Base-by-base conservation (phyloP, 2,797 vertebrate species). In the Somateria mollissima region DNA sequence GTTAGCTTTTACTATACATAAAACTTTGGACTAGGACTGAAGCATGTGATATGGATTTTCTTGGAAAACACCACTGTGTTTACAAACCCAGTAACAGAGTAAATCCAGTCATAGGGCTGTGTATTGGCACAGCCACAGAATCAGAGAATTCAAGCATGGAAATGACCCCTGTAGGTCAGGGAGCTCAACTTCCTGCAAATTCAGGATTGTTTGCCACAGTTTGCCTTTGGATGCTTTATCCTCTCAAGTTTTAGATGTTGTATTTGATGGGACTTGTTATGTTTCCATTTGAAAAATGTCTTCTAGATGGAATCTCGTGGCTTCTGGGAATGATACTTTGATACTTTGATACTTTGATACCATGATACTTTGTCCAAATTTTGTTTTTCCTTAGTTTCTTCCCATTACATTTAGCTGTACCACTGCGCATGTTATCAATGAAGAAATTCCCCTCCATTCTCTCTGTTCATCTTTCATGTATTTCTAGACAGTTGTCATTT, bases 1-100 rank as follows among this genome's bases (percentile, higher is more conserved):
- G 78, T 87, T 89, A 62, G 39, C 75, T 95, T 94, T 91, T 88
- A 41, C 83, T 75, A 32, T 28, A 56, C 93, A 64, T 91, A 65
- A 84, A 34, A 34, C 72, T 69, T 67, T 25, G 71, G 41, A 32
- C 65, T 65, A 65, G 73, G 57, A 74, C 71, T 82, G 79, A 49
- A 65, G 56, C 32, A 28, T 57, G 37, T 65, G n/a, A 71, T 90
- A 37, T 2, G 16, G 30, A 19, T 83, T 92, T 61, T 34, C 75
- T 75, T 94, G 75, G 67, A 91, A 84, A 91, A 83, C 67, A 62
- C n/a, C 51, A 5, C 60, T 34, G 3, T 89, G 13, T 53, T 32
- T 75, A 49, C 60, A 36, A 87, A 67, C 54, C 20, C 30, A 32
- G 61, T 89, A 74, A 53, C 8, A 66, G 30, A 61, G 17, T 30